Evolutionary conservation across 2,113 vertebrate genomes (phyloP).

Genomic region (Micronisus gabar): DNA sequence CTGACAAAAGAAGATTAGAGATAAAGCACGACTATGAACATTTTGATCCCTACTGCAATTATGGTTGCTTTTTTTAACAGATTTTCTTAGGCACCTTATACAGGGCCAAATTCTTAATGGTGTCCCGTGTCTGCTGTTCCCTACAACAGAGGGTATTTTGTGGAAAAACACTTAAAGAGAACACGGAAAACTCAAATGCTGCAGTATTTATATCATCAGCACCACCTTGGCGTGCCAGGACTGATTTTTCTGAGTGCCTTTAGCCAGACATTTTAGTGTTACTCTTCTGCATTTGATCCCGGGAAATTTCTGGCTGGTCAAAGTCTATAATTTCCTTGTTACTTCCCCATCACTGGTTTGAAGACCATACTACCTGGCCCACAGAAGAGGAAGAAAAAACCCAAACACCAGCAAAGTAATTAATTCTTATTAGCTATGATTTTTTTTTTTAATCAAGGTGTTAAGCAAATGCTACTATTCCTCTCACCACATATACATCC

Average conservation of each 20-base stretch:
- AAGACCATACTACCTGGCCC: neutral
- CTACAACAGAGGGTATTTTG: neutral
- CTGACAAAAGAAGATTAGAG: neutral
- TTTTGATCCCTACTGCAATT: neutral
- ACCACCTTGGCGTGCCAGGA: neutral
- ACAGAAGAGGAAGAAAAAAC: neutral
- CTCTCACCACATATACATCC: neutral
- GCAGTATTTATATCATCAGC: neutral
- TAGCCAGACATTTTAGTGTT: neutral
- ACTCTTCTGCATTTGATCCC: neutral
- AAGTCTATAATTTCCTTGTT: conserved; percentile 5
- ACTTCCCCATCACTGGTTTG: neutral
- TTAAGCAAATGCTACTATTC: neutral
- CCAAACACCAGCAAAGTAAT: neutral
- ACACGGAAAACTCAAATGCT: neutral
- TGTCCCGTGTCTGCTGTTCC: neutral
- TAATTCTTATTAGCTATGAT: neutral
- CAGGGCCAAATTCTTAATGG: neutral
- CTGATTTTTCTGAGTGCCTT: neutral
- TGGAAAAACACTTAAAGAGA: neutral
- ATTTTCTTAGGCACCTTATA: neutral
- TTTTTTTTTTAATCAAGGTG: neutral
- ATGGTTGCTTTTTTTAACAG: neutral
- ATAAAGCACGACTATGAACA: neutral
- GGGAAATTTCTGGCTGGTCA: neutral